Evolutionary conservation across 2,888 invertebrate genomes (phyloP), one percentile per base, ranked within the genome.

Genomic region (Agrochola lota): DNA sequence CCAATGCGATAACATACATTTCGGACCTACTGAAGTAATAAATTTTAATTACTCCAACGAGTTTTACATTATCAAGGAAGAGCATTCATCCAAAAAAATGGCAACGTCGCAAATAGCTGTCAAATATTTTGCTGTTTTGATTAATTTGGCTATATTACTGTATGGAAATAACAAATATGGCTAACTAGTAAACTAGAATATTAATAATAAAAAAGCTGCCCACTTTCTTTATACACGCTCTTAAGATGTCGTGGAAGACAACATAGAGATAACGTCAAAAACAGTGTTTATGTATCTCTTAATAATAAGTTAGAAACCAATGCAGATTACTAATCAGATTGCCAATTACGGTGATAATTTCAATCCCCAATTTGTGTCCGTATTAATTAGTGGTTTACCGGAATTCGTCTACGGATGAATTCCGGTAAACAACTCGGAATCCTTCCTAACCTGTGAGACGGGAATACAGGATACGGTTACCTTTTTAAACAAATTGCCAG

Each of bases 401-500:
- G 8, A 20, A 20, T 35, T n/a, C 17, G 20, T 20, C 26, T 17
- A 70, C 20, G 3, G 20, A 52, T 23, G 26, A 26, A 71, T 52
- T 23, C 40, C 9, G n/a, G n/a, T 35, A 26, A 35, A 35, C 12
- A 60, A 46, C 15, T 7, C 20, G 35, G 46, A 26, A 70, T n/a
- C 17, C 12, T 3, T 30, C 1, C 7, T 17, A 46, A 20, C 20
- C n/a, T 35, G n/a, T n/a, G 9, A 15, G 17, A 17, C 3, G 17
- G 7, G 17, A 17, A 15, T 17, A 17, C 1, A 17, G 7, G 12
- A 17, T 12, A 60, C 6, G 7, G 23, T n/a, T n/a, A 23, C 26
- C n/a, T 52, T 17, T 62, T 30, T n/a, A 9, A 77, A 52, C 20
- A 69, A 79, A 79, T 77, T 26, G 40, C 68, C 15, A 59, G 15